phyloP scores from a whole-genome alignment of 2,888 invertebrate genomes.

The Lasioglossum morio region DNA sequence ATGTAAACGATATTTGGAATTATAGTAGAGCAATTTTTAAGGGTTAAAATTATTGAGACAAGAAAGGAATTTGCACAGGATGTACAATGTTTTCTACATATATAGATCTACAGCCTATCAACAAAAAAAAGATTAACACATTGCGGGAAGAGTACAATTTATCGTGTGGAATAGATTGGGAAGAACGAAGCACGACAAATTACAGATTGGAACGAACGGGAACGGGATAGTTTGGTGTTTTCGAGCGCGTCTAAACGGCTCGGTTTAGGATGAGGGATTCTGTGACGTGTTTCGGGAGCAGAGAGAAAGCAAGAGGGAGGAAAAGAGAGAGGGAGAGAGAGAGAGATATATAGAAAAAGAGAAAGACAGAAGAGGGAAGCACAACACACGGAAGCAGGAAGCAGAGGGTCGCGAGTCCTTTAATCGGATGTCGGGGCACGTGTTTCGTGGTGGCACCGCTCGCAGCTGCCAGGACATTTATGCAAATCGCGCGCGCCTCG shows the following conservation, averaged over 20 bases:
- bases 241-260: constrained; percentile 30
- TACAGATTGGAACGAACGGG: background rate
- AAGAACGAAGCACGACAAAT: background rate
- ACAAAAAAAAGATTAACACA: background rate
- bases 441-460: constrained; percentile 77
- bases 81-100: background rate
- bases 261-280: constrained; percentile 39
- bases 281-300: constrained; percentile 41
- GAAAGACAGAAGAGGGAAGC: constrained; percentile 41
- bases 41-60: no score
- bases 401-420: constrained; percentile 73
- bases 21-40: no score
- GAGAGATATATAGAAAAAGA: background rate
- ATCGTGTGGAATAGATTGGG: background rate
- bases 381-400: constrained; percentile 72
- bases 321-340: background rate
- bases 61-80: background rate
- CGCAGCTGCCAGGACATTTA: constrained; percentile 83
- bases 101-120: no score
- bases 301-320: background rate
- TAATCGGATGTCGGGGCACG: constrained; percentile 81
- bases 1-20: no score
- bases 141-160: background rate
- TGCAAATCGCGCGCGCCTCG: constrained; percentile 80
- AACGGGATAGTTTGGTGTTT: constrained; percentile 5